Conservation (phyloP, 2,888 invertebrate genomes). For the Drosophila nigricruria region DNA sequence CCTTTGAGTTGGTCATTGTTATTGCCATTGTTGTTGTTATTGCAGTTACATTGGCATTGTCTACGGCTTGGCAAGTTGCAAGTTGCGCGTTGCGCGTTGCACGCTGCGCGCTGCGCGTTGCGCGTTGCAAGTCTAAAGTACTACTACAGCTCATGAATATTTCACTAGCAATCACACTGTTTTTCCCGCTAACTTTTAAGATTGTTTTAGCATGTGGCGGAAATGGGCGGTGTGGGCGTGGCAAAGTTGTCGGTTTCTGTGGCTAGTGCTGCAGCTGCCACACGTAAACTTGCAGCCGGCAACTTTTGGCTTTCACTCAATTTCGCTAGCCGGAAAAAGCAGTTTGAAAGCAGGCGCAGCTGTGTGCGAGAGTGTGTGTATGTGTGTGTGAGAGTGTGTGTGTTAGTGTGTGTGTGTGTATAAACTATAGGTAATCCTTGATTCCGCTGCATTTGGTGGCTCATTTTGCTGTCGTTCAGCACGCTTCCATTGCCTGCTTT, state of each 20-base stretch:
- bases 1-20: slow-evolving; percentile 22
- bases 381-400: slow-evolving; percentile 11
- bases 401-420: slow-evolving; percentile 25
- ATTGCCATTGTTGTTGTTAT: slow-evolving; percentile 3
- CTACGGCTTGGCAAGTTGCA: slow-evolving; percentile 44
- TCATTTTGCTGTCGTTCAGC: slow-evolving; percentile 59
- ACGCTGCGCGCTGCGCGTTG: slow-evolving; percentile 30
- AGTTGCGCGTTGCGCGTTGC: slow-evolving; percentile 28
- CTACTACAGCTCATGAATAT: slow-evolving; percentile 74
- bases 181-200: slow-evolving; percentile 80
- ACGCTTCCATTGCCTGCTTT: slow-evolving; percentile 39
- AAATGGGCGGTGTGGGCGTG: slow-evolving; percentile 62
- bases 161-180: slow-evolving; percentile 82
- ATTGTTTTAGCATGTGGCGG: slow-evolving; percentile 80
- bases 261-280: slow-evolving; percentile 36
- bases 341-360: slow-evolving; percentile 51
- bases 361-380: slow-evolving; percentile 15
- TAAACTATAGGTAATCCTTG: slow-evolving; percentile 65
- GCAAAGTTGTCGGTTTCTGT: slow-evolving; percentile 35
- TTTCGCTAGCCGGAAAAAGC: slow-evolving; percentile 63
- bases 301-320: slow-evolving; percentile 75
- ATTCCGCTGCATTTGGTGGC: slow-evolving; percentile 69
- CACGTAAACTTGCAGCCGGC: slow-evolving; percentile 69
- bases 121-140: slow-evolving; percentile 31
- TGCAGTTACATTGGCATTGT: slow-evolving; percentile 44